Evolutionary conservation across 2,888 invertebrate genomes (phyloP), one percentile per base, ranked within the genome.

Genomic region (Acleris cristana): DNA sequence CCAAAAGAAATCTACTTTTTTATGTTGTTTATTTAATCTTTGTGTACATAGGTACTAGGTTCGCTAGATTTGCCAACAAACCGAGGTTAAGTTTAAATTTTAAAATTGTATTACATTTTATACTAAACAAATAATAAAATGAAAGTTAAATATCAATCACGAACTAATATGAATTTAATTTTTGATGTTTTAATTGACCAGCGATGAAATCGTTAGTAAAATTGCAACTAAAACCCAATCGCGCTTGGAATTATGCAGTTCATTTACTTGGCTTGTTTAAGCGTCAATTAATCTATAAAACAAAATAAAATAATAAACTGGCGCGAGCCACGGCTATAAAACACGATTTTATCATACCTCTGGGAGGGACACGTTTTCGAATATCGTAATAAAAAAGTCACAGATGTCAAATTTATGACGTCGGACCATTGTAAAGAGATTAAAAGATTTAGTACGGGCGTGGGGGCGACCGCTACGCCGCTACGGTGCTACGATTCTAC

Each of bases 381-480:
- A 90, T 90, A 90, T 89, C 87, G 91, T 90, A 88, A 90, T 92
- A 92, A 92, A 92, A 91, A 92, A 91, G 89, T 91, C 91, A 88
- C 91, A 91, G 89, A 91, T 92, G 92, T 91, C 90, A 90, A 90
- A 92, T 92, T 92, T 92, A 92, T 92, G 90, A 90, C 86, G 82
- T 84, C 76, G 88, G 87, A 87, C 90, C 90, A 90, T 90, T 91
- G 91, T 88, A 90, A 89, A 91, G 89, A 90, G 91, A 92, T 92
- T 92, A 91, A 91, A 91, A 89, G 90, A 90, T 92, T 92, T 91
- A 92, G 83, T 86, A 86, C 83, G 84, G 81, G 80, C 78, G 80
- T 80, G 82, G 78, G 76, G 69, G 70, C 65, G 78, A 76, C 72
- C 69, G 81, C 78, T 78, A 77, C 79, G 79, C 65, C 52, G 77